Evolutionary conservation across 2,888 invertebrate species (phyloP).

Genomic region (Lottia gigantea): DNA sequence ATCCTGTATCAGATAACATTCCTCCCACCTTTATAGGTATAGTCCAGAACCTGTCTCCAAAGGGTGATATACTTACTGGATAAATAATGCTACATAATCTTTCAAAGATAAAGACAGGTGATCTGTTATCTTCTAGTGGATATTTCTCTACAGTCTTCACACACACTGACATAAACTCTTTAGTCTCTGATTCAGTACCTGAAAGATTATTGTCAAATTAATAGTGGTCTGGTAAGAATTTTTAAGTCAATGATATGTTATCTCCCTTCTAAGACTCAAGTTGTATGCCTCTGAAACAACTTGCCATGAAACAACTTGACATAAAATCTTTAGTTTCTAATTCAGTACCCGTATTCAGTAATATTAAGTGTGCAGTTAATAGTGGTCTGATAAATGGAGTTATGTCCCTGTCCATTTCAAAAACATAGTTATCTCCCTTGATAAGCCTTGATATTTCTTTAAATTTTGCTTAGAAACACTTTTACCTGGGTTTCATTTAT

Average conservation of each 20-base stretch:
- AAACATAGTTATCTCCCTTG: background rate
- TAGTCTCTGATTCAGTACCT: constrained; percentile 95
- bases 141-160: constrained; percentile 92
- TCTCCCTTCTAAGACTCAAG: no score
- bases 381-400: background rate
- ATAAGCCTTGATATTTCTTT: no score
- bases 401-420: background rate
- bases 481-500: no score
- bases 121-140: constrained; percentile 89
- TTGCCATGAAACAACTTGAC: background rate
- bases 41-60: no score
- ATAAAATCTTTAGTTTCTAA: no score
- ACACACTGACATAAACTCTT: constrained; percentile 96
- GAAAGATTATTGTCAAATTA: background rate
- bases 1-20: no score
- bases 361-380: no score
- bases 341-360: no score
- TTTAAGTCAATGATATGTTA: background rate
- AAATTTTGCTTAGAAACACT: no score
- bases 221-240: background rate
- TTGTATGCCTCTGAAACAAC: background rate
- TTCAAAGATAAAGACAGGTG: constrained; percentile 98
- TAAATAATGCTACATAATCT: constrained; percentile 96
- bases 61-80: constrained; percentile 68
- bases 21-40: no score